Conservation (phyloP, 2,888 invertebrate species). For the Pasiphila rectangulata region DNA sequence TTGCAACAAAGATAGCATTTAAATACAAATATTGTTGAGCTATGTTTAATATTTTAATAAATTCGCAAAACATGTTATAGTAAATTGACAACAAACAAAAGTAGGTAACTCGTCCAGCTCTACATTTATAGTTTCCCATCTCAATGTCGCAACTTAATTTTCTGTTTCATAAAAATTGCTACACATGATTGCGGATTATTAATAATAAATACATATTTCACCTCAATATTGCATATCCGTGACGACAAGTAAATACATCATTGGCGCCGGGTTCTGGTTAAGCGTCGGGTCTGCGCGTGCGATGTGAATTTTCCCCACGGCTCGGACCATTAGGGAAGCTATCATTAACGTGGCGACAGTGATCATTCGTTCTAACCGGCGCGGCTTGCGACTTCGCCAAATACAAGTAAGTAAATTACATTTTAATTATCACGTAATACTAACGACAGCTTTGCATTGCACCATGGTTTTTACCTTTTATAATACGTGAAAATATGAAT, state of each 20-base stretch:
- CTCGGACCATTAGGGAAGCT: slow-evolving; percentile 68
- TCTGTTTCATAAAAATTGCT: slow-evolving; percentile 2
- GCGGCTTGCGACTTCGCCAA: slow-evolving; percentile 46
- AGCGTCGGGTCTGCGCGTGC: slow-evolving; percentile 69
- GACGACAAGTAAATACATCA: slow-evolving; percentile 68
- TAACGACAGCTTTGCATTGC: slow-evolving; percentile 22
- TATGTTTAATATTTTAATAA: too few relatives aligned
- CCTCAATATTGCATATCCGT: slow-evolving; percentile 54
- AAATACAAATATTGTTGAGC: neutral
- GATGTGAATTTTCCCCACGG: slow-evolving; percentile 68
- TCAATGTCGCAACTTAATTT: neutral
- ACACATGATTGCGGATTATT: slow-evolving; percentile 8
- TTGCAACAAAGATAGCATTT: neutral
- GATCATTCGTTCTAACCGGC: slow-evolving; percentile 55
- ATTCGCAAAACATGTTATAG: neutral
- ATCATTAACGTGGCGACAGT: slow-evolving; percentile 73
- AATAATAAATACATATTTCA: slow-evolving; percentile 26
- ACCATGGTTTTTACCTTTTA: slow-evolving; percentile 13
- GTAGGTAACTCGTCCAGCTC: neutral
- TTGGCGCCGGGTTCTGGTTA: slow-evolving; percentile 65
- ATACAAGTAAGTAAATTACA: slow-evolving; percentile 44
- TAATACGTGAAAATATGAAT: slow-evolving; percentile 13
- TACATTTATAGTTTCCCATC: neutral
- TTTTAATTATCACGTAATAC: slow-evolving; percentile 45
- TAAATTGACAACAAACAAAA: neutral